These are phyloP conservation scores for Heterochromis multidens DNA, from an alignment of 2,113 vertebrate genomes.

Conservation along the genomic window DNA sequence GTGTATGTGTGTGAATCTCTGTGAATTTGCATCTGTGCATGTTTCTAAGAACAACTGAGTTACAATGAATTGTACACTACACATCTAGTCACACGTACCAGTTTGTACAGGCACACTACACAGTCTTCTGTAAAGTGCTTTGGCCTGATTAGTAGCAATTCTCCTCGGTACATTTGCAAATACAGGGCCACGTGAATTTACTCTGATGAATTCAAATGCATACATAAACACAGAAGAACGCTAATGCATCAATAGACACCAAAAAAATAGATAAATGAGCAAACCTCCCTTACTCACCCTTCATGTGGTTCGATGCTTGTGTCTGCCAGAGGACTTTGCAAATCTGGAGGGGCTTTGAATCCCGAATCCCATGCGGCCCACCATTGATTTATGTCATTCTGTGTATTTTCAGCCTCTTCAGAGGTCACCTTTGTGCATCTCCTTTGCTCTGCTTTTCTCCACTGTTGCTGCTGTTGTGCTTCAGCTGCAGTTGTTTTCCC, in stretches of 20 bases:
- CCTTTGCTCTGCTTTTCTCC: conserved; percentile 49
- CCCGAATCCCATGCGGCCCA: conserved; percentile 44
- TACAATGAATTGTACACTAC: not conserved
- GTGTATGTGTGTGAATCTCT: not conserved
- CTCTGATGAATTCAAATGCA: conserved; percentile 1
- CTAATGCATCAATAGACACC: not conserved
- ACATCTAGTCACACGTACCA: not conserved
- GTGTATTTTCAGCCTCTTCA: conserved; percentile 68
- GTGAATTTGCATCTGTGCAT: conserved; percentile 17
- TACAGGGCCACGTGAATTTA: not conserved
- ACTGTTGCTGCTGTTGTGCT: conserved; percentile 25
- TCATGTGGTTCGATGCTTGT: conserved; percentile 32
- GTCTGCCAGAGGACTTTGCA: conserved; percentile 52
- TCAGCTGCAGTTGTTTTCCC: conserved; percentile 34
- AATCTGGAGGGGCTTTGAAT: conserved; percentile 52
- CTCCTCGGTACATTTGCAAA: conserved; percentile 31
- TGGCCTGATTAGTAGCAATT: conserved; percentile 47
- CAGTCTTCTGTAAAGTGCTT: not conserved
- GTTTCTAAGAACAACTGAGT: conserved; percentile 10
- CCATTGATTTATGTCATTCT: conserved; percentile 75
- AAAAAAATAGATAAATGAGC: not conserved
- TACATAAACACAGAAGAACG: not conserved
- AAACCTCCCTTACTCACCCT: not conserved
- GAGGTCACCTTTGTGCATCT: conserved; percentile 72
- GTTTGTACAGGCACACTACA: not conserved